Evolutionary conservation across 2,113 vertebrate species (phyloP), one percentile per base, ranked within the genome.

Genomic region (Orthonyx spaldingii): DNA sequence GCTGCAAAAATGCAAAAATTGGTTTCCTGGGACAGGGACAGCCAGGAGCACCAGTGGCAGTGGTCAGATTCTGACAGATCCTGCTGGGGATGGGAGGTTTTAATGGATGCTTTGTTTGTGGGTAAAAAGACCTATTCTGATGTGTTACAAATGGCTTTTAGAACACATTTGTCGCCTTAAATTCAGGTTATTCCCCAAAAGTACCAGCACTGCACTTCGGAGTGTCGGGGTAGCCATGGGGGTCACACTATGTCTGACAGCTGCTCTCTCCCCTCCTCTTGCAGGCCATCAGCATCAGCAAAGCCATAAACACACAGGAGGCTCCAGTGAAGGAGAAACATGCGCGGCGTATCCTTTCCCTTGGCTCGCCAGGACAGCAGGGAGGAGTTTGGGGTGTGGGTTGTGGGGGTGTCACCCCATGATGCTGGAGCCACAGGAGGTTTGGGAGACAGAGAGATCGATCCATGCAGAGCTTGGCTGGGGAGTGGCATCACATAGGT

Each of bases 301-400:
- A 99, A 97, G 99, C 99, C 97, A 99, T 99, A 97, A 99, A 98
- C 94, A 97, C 98, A 0, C 97, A 98, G 64, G 99, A 99, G 95
- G 98, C 98, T 2, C 99, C 99, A 0, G 99, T 99, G 96, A 99
- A 99, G 97, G 99, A 99, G 98, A 99, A 99, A 41, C 99, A 99
- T 61, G 99, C 98, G 28, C 98, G 99, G 42, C 98, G 99, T 99
- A 99, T 99, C 99, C 99, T 99, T 98, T 94, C 33, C 24, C 27
- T 49, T 1, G 1, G 37, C 66, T 85, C 8, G 0, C 13, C 49
- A 14, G 46, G 33, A 6, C 1, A 16, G 35, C 3, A 7, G 0
- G 0, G 44, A 37, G 71, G 42, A 57, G 55, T 33, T 57, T 18
- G 72, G 71, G 53, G 1, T 27, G 17, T 59, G 72, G 71, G 53